Evolutionary conservation across 2,113 vertebrate genomes (phyloP), one percentile per base, ranked within the genome.

Genomic region (Xenopus laevis): DNA sequence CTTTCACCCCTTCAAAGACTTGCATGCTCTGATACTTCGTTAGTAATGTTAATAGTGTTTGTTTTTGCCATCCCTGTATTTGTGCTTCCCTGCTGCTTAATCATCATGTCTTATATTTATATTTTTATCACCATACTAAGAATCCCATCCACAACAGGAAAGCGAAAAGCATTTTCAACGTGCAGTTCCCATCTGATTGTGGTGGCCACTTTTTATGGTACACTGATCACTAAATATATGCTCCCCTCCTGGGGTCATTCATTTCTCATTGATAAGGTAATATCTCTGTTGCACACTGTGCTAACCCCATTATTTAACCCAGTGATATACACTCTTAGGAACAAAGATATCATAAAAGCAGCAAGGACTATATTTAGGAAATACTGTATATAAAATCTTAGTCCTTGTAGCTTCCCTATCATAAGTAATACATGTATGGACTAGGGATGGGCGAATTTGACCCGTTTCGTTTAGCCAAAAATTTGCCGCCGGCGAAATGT

Each of bases 161-260:
- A 60, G 2, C 0, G 0, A 4, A 87, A 88, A 21, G 81, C 83
- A 12, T 77, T 89, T 58, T 85, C 83, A 1, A 86, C 86, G 18
- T 86, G 83, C 0, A 68, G 80, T 40, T 81, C 84, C 17, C 87
- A 87, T 61, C 66, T 87, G 12, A 67, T 60, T 0, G 80, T 87
- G 11, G 78, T 87, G 44, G 74, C 78, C 13, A 79, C 81, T 21
- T 83, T 86, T 70, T 86, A 86, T 47, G 80, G 83, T 5, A 81
- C 80, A 20, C 73, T 78, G 8, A 73, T 85, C 63, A 80, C 87
- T 73, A 86, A 81, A 76, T 86, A 86, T 4, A 81, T 80, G 65
- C 72, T 65, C 0, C 82, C 84, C 23, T 74, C 72, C 11, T 57
- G 12, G 23, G 64, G 40, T n/a, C 20, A 60, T 21, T 58, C 72